Conservation (phyloP, 1,140 invertebrate species). For the Platorchestia sp. region DNA sequence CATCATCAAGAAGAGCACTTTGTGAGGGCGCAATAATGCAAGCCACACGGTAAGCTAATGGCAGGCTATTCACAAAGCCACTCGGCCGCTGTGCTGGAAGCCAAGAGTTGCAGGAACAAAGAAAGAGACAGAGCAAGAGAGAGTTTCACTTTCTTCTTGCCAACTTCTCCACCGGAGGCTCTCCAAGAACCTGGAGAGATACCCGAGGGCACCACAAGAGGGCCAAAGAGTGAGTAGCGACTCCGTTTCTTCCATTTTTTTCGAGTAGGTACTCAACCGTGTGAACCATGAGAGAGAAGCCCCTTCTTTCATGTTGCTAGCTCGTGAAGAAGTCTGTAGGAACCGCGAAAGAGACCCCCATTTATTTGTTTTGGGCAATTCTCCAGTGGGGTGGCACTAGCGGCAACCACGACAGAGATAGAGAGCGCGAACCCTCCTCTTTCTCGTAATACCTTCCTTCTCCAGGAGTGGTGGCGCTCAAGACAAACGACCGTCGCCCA, state of each 20-base stretch:
- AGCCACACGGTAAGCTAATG: conserved; percentile 39
- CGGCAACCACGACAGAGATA: not conserved
- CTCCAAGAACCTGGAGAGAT: not conserved
- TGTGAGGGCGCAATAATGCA: conserved; percentile 48
- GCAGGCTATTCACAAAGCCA: conserved; percentile 46
- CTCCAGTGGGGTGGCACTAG: not conserved
- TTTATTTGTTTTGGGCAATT: not conserved
- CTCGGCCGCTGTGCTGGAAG: conserved; percentile 7
- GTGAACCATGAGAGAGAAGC: not conserved
- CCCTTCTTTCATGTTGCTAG: not conserved
- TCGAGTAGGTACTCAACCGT: not conserved
- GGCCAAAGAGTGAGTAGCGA: not conserved
- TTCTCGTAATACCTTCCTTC: not conserved
- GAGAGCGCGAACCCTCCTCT: not conserved
- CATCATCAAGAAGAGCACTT: conserved; percentile 34
- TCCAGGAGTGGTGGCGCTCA: not conserved
- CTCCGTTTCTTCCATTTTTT: not conserved
- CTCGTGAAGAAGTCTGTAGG: not conserved
- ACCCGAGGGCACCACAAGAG: not conserved
- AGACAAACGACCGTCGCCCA: conserved; percentile 2
- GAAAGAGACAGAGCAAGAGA: not conserved
- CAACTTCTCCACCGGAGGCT: not conserved
- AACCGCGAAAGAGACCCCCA: not conserved
- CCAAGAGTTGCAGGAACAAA: not conserved
- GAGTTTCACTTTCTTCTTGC: not conserved